A percentile compares a stretch with the other conserved stretches of the same genome.
Conservation (phyloP, 2,113 vertebrate species). For the Athene cunicularia region DNA sequence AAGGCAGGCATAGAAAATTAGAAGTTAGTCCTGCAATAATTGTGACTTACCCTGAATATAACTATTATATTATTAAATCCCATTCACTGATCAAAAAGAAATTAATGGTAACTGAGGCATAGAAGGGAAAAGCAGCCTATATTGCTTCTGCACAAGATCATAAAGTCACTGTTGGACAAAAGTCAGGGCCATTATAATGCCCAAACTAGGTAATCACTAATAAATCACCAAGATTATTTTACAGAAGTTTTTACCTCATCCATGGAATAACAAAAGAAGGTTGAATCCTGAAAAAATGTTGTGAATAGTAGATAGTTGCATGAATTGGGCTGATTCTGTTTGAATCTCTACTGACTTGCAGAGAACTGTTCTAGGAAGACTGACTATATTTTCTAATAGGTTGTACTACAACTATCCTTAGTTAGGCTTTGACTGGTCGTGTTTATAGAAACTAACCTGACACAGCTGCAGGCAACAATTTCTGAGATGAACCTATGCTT, state of each 20-base stretch:
- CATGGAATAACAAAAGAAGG: neutral
- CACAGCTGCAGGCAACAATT: slow-evolving; percentile 34
- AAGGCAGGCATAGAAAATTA: neutral
- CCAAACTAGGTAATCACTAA: neutral
- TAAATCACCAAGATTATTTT: neutral
- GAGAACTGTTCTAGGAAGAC: neutral
- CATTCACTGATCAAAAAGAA: neutral
- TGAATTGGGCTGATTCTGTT: neutral
- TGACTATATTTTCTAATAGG: neutral
- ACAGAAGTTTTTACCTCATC: neutral
- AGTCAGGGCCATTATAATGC: neutral
- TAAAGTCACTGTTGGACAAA: neutral
- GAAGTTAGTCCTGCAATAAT: neutral
- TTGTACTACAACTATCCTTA: neutral
- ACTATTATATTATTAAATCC: neutral
- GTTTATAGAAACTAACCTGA: slow-evolving; percentile 16
- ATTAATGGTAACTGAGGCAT: neutral
- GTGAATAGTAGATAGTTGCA: neutral
- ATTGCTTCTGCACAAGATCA: neutral
- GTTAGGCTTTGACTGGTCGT: neutral
- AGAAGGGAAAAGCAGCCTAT: neutral
- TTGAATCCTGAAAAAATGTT: neutral
- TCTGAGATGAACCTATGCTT: slow-evolving; percentile 1
- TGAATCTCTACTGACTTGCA: neutral
- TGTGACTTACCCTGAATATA: neutral